Conservation (phyloP, 1,140 invertebrate genomes). For the Habropoda laboriosa region DNA sequence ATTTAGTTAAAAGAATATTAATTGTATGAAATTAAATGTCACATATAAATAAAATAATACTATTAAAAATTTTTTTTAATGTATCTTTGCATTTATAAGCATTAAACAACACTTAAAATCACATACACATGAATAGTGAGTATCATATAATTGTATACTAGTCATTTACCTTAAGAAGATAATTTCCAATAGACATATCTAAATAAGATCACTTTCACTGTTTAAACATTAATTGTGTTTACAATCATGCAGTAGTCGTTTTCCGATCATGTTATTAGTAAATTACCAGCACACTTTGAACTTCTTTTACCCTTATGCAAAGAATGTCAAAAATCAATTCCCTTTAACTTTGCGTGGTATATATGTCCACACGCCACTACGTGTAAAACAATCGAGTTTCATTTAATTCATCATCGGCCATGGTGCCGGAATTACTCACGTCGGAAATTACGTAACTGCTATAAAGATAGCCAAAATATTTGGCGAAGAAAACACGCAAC, state of each 20-base stretch:
- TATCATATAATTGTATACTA: neutral
- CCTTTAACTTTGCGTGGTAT: slow-evolving; percentile 45
- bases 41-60: neutral
- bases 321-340: slow-evolving; percentile 57
- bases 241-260: slow-evolving; percentile 17
- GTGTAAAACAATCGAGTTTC: slow-evolving; percentile 56
- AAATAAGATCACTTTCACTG: slow-evolving; percentile 42
- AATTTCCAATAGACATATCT: slow-evolving; percentile 52
- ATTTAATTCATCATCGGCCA: slow-evolving; percentile 61
- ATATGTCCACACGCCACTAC: slow-evolving; percentile 38
- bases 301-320: slow-evolving; percentile 12
- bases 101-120: neutral
- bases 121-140: neutral
- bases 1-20: neutral
- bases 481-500: slow-evolving; percentile 68
- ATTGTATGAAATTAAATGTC: neutral
- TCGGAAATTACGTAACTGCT: slow-evolving; percentile 73
- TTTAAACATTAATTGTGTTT: slow-evolving; percentile 56
- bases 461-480: slow-evolving; percentile 72
- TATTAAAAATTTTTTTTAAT: neutral
- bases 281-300: slow-evolving; percentile 1
- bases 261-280: slow-evolving; percentile 19
- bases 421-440: slow-evolving; percentile 57
- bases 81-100: neutral
- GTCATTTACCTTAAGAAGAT: slow-evolving; percentile 47